Base-by-base conservation (phyloP, 2,113 vertebrate species). In the Illadopsis cleaveri region DNA sequence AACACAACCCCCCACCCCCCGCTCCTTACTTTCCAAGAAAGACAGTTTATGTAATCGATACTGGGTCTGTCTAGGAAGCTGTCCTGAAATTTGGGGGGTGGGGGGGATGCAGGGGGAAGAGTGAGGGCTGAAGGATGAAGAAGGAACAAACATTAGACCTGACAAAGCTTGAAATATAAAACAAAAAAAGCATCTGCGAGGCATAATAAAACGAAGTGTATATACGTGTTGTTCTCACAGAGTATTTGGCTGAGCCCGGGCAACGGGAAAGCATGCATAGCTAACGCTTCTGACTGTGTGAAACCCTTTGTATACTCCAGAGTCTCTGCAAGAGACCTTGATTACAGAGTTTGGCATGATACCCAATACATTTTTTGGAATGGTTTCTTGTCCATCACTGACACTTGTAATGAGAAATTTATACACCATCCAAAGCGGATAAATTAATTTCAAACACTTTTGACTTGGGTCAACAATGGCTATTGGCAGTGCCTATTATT, bases 221-320 rank as follows among this genome's bases (percentile, higher is more conserved):
- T 98, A 98, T 98, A 98, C 98, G 97, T 98, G 98, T 98, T 97
- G 97, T 98, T 98, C 98, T 98, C 97, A 98, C 97, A 95, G 98
- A 98, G 97, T 98, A 95, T 98, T 97, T 97, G 97, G 96, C 98
- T 98, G 98, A 99, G 98, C 99, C 99, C 96, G 28, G 98, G 99
- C 99, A 99, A 99, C 99, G 98, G 95, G 97, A 98, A 99, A 98
- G 99, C 98, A 99, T 99, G 99, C 99, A 99, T 99, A 99, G 98
- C 98, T 99, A 99, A 99, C 98, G 86, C 96, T 98, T 90, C 98
- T 97, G 99, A 98, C 98, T 99, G 98, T 99, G 98, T 98, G 97
- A 98, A 98, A 98, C 96, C 98, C 97, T 99, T 99, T 99, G 99
- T 99, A 96, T 97, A 94, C 94, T 97, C 97, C 90, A 82, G 97